Evolutionary conservation across 2,888 invertebrate species (phyloP).

Genomic region (Eupelmus urozonus): DNA sequence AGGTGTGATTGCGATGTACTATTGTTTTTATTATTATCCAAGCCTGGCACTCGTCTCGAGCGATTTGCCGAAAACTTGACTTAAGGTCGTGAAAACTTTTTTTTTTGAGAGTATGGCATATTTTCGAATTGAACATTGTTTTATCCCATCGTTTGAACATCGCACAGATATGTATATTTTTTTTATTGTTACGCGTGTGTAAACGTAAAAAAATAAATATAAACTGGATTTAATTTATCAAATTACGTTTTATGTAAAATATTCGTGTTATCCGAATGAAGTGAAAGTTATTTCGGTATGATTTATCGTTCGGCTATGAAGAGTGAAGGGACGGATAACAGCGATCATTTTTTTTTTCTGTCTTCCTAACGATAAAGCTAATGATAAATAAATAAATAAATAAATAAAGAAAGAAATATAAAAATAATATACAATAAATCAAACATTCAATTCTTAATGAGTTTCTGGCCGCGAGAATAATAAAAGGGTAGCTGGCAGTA

Average conservation of each 20-base stretch:
- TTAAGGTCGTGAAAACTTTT: conserved; percentile 44
- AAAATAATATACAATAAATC: conserved; percentile 42
- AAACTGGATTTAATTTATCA: conserved; percentile 15
- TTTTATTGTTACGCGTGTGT: conserved; percentile 8
- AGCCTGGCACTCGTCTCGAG: conserved; percentile 59
- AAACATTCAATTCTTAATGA: conserved; percentile 54
- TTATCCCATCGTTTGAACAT: conserved; percentile 60
- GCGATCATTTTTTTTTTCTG: conserved; percentile 35
- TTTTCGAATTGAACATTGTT: conserved; percentile 43
- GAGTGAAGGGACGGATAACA: conserved; percentile 33
- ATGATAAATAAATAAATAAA: conserved; percentile 52
- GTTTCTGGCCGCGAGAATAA: conserved; percentile 6
- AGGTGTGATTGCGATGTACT: conserved; percentile 55
- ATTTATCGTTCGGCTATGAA: conserved; percentile 30
- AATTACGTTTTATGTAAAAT: neutral
- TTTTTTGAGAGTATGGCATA: no score
- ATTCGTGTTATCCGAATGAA: conserved; percentile 14
- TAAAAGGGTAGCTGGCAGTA: no score
- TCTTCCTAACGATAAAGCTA: conserved; percentile 44
- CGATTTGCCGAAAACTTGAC: conserved; percentile 55
- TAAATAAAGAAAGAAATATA: conserved; percentile 49
- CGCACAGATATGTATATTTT: conserved; percentile 34
- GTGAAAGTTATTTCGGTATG: conserved; percentile 8
- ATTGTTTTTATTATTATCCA: conserved; percentile 42
- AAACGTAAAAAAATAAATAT: conserved; percentile 8